phyloP scores from a whole-genome alignment of 2,888 invertebrate species.

The Elmis aenea region DNA sequence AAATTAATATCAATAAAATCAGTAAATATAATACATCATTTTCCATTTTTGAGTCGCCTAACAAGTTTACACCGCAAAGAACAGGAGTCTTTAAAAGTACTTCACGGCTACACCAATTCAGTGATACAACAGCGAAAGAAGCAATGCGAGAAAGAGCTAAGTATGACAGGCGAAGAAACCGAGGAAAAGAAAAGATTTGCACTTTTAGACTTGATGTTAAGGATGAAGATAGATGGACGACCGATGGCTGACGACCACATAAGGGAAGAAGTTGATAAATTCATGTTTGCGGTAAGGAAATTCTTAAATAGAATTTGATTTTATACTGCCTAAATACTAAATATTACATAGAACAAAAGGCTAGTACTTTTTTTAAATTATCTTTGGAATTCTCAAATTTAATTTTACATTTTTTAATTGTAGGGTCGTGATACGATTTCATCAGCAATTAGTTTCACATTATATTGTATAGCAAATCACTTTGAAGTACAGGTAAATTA shows the following conservation, averaged over 20 bases:
- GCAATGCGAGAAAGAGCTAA: slow-evolving; percentile 25
- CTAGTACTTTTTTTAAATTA: too few species aligned
- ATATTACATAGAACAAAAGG: neutral
- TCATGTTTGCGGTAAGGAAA: slow-evolving; percentile 67
- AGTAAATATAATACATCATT: slow-evolving; percentile 48
- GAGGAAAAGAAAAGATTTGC: slow-evolving; percentile 58
- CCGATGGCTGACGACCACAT: slow-evolving; percentile 56
- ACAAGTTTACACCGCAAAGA: slow-evolving; percentile 56
- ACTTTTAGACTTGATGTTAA: too few species aligned
- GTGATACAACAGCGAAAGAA: slow-evolving; percentile 51
- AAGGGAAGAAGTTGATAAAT: slow-evolving; percentile 66
- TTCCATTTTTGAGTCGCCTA: slow-evolving; percentile 50
- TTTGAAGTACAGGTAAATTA: slow-evolving; percentile 40
- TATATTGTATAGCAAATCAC: slow-evolving; percentile 45
- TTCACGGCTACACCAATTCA: slow-evolving; percentile 52
- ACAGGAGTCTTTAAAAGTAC: slow-evolving; percentile 44
- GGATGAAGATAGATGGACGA: slow-evolving; percentile 51
- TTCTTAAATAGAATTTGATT: too few species aligned
- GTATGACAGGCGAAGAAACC: slow-evolving; percentile 30
- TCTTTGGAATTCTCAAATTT: neutral
- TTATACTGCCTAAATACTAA: neutral
- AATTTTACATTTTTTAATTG: neutral
- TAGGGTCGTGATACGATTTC: slow-evolving; percentile 51
- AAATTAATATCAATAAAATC: slow-evolving; percentile 31
- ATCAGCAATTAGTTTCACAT: slow-evolving; percentile 45